phyloP scores from a whole-genome alignment of 2,113 vertebrate species.

The Psittacula cyanocephala region DNA sequence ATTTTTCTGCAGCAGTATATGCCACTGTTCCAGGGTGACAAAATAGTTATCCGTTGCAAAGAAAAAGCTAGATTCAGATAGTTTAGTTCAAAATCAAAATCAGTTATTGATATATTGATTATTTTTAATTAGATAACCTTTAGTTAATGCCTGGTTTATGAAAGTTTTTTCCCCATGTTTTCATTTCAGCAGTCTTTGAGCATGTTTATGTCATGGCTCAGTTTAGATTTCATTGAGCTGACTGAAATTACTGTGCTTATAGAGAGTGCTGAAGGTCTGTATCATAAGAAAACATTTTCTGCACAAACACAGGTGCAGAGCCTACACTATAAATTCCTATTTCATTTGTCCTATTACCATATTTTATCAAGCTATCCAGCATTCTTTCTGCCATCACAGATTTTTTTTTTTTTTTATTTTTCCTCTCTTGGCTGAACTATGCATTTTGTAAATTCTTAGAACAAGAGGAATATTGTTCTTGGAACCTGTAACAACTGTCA shows the following conservation, averaged over 20 bases:
- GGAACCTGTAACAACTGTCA: background rate
- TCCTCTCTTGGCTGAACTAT: background rate
- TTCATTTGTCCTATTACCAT: background rate
- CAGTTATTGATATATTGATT: background rate
- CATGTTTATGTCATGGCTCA: background rate
- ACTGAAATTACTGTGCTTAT: background rate
- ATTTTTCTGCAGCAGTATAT: conserved; percentile 6
- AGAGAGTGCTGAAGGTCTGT: conserved; percentile 19
- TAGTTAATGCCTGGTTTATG: conserved; percentile 5
- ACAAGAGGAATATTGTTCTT: background rate
- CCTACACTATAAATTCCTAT: background rate
- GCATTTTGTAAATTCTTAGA: background rate
- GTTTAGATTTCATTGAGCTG: conserved; percentile 41
- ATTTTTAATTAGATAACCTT: conserved; percentile 18
- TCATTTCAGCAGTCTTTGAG: background rate
- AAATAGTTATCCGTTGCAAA: background rate
- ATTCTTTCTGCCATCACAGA: background rate
- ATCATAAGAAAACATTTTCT: conserved; percentile 1
- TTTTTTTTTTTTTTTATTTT: background rate
- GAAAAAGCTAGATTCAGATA: background rate
- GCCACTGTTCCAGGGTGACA: background rate
- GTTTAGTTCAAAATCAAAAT: background rate
- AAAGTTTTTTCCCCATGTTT: background rate
- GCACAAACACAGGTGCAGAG: background rate
- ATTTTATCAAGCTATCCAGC: background rate